Evolutionary conservation across 2,888 invertebrate species (phyloP), one percentile per base, ranked within the genome.

Genomic region (Rhaphigaster nebulosa): DNA sequence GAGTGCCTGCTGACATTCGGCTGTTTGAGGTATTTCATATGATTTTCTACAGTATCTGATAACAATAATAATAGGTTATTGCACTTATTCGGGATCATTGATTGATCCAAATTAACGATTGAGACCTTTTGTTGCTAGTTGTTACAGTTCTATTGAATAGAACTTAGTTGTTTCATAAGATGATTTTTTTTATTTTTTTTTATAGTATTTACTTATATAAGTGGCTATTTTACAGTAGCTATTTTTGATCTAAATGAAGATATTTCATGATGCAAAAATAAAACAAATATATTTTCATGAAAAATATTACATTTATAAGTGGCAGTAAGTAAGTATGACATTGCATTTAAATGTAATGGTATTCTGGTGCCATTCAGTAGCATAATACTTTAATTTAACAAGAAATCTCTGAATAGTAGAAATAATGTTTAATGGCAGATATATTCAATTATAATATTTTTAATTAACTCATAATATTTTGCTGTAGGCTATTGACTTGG

Each of bases 1-100:
- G 99, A 90, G 98, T 99, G 84, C 99, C 99, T 13, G 99, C 99
- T 1, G 99, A 99, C 94, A 94, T 99, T 60, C 95, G 99, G 60
- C 95, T 99, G n/a, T 97, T 97, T 94, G 98, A 99, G 94, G 95
- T 95, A 92, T 92, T 90, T 90, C 50, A 50, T 54, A n/a, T 87
- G 1, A 18, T 34, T 65, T 60, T 13, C 10, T n/a, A 23, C 18
- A 38, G 8, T 6, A 34, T 13, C 18, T 80, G 4, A 52, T 12
- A 52, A 15, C 12, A 13, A 52, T 80, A 8, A 52, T 80, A 8
- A 80, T 80, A 4, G 0, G 12, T 41, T 80, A 34, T 38, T 34
- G 13, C 20, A 20, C 20, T 41, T 80, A 34, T 34, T 29, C 1
- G 3, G 18, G 41, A 80, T 38, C 34, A 20, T 10, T 80, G 80